Evolutionary conservation across 2,888 invertebrate species (phyloP).

Genomic region (Chouioia cunea): DNA sequence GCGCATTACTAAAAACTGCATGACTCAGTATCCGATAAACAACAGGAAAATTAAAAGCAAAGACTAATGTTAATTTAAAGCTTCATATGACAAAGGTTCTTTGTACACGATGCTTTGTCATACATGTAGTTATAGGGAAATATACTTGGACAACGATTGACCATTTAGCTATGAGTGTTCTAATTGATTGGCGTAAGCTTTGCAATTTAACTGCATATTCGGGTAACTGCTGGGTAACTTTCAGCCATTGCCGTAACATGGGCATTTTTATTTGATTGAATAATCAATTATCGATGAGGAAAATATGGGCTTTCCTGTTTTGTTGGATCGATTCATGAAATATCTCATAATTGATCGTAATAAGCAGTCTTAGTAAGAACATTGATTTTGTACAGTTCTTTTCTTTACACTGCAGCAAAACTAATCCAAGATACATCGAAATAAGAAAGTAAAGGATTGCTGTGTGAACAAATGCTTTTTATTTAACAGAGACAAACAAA

Average conservation of each 20-base stretch:
- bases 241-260: conserved; percentile 1
- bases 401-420: too few species aligned
- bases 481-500: too few species aligned
- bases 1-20: too few species aligned
- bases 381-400: too few species aligned
- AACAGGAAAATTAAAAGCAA: background rate
- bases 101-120: conserved; percentile 16
- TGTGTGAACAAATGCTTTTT: background rate
- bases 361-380: too few species aligned
- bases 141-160: conserved; percentile 12
- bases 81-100: conserved; percentile 10
- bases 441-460: background rate
- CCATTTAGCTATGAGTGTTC: conserved; percentile 10
- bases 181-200: conserved; percentile 11
- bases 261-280: conserved; percentile 9
- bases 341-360: too few species aligned
- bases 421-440: too few species aligned
- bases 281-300: conserved; percentile 35
- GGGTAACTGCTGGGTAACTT: conserved; percentile 19
- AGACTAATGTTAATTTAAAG: background rate
- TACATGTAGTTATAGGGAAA: background rate
- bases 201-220: conserved; percentile 22
- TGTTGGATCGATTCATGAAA: too few species aligned
- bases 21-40: background rate
- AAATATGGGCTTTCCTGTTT: background rate